These are phyloP conservation scores for Tribolium castaneum DNA, from an alignment of 1,140 invertebrate genomes.

Conservation along the genomic window DNA sequence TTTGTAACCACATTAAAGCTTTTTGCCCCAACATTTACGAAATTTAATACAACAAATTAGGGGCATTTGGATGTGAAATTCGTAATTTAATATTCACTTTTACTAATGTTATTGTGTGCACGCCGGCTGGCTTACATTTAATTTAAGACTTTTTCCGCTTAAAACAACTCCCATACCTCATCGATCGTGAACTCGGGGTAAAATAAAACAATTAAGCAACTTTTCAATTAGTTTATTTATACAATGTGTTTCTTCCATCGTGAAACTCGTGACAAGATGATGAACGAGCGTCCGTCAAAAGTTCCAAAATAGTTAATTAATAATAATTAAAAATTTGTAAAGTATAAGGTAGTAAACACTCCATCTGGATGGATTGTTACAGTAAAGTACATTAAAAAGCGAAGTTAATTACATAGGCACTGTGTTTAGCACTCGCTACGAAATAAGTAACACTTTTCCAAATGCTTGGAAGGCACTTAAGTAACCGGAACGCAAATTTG, in stretches of 20 bases:
- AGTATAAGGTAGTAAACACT: not conserved
- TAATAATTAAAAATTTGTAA: slow-evolving; percentile 9
- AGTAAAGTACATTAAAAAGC: slow-evolving; percentile 24
- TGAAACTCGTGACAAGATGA: not conserved
- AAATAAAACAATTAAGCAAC: slow-evolving; percentile 6
- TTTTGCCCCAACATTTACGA: no score
- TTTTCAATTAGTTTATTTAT: slow-evolving; percentile 34
- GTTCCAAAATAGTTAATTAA: not conserved
- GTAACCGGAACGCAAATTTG: slow-evolving; percentile 3
- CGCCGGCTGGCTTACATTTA: not conserved
- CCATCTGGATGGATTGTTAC: not conserved
- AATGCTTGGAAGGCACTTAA: slow-evolving; percentile 18
- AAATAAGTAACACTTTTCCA: slow-evolving; percentile 28
- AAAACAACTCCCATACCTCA: not conserved
- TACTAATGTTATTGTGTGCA: not conserved
- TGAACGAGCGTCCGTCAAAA: not conserved
- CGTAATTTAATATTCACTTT: no score
- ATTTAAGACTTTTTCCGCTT: not conserved
- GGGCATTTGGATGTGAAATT: no score
- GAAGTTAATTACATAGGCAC: slow-evolving; percentile 24
- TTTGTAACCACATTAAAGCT: no score
- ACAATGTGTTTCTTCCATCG: not conserved
- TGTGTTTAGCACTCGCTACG: not conserved
- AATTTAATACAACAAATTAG: no score
- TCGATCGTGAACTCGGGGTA: not conserved